Base-by-base conservation (phyloP, 92 coral and sea anemone genomes). In the Umimayanthus kanabou region DNA sequence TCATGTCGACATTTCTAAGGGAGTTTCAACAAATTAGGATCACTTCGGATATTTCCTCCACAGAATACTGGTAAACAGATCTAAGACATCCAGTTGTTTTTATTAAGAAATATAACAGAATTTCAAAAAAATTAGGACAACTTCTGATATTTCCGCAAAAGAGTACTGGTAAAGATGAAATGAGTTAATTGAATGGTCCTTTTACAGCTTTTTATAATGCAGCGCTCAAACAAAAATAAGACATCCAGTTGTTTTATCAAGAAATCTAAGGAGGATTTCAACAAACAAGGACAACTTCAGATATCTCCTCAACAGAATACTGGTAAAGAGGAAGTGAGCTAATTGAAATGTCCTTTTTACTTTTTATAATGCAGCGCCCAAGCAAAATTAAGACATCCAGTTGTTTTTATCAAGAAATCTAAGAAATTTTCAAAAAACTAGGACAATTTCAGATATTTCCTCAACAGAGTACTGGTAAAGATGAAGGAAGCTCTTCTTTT, bases 1-100 rank as follows among this genome's bases (percentile, higher is more conserved):
- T 88, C 39, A 91, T 92, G 79, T 83, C 92, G 14, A 94, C 97
- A 4, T 94, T 94, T 87, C 80, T 89, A 22, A 88, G 78, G 8
- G 97, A 94, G 75, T 94, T 94, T 80, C 95, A 92, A 53, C 90
- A 92, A 67, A 91, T 94, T 49, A 91, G 90, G 67, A 94, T 94
- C 33, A 94, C 97, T 26, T 94, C 97, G 3, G 97, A 94, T 72
- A 94, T 94, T 53, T 94, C 97, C 16, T 94, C 97, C 16, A 92
- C 95, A 6, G 97, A 92, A 13, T 90, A 90, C 80, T 94, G 97
- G 97, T 80, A 61, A 61, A 37, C 37, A 0, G 2, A 33, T 43
- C 9, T 43, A 43, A 43, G 79, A 33, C 37, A 33, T 33, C 37
- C 37, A 33, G 37, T 33, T 94, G 85, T 94, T 88, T 28, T 90